These are phyloP conservation scores for Lates calcarifer DNA, from an alignment of 2,113 vertebrate genomes.

Conservation along the genomic window DNA sequence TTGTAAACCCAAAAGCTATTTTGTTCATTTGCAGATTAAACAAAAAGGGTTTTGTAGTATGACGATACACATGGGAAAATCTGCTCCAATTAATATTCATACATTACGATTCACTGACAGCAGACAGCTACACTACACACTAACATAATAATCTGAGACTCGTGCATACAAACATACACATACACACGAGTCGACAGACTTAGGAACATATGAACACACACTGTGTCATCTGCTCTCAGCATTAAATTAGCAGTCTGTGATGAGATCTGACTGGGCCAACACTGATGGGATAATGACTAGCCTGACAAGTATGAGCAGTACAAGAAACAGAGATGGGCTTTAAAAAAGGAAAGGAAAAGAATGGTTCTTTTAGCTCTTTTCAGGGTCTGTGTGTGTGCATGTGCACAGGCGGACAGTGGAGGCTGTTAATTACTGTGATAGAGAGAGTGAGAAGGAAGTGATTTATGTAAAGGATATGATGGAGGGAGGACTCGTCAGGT, in stretches of 20 bases:
- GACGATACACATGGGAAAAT: neutral
- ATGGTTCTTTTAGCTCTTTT: slow-evolving; percentile 1
- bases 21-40: neutral
- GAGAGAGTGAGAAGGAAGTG: slow-evolving; percentile 60
- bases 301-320: slow-evolving; percentile 64
- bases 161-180: neutral
- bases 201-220: slow-evolving; percentile 10
- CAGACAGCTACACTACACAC: slow-evolving; percentile 5
- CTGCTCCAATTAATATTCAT: neutral
- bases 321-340: slow-evolving; percentile 43
- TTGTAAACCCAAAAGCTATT: neutral
- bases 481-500: slow-evolving; percentile 52
- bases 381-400: neutral
- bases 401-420: slow-evolving; percentile 22
- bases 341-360: neutral
- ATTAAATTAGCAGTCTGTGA: slow-evolving; percentile 62
- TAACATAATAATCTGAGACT: slow-evolving; percentile 1
- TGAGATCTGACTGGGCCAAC: slow-evolving; percentile 54
- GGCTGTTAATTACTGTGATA: slow-evolving; percentile 78
- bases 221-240: slow-evolving; percentile 43
- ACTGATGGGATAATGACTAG: slow-evolving; percentile 75
- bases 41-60: neutral
- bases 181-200: neutral
- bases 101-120: neutral
- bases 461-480: slow-evolving; percentile 66